Conservation (phyloP, 2,888 invertebrate genomes). For the Mesorhabditis belari region DNA sequence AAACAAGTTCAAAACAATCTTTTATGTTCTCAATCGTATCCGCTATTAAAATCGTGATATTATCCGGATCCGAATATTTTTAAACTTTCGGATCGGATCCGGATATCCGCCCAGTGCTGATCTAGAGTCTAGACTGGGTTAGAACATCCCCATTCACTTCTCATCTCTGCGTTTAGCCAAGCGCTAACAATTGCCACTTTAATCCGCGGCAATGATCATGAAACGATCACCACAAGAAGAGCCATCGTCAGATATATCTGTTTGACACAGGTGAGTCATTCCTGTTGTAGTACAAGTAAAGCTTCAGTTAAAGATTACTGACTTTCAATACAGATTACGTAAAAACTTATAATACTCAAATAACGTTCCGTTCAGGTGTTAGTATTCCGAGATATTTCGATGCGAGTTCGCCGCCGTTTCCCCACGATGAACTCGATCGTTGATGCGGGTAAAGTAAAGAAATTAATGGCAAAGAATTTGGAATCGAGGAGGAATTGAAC, state of each 20-base stretch:
- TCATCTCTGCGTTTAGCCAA: constrained; percentile 12
- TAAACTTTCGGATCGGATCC: background rate
- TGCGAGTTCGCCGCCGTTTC: constrained; percentile 33
- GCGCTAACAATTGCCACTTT: constrained; percentile 27
- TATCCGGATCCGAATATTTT: background rate
- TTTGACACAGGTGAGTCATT: constrained; percentile 16
- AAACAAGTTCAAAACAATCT: no score
- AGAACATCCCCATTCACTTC: background rate
- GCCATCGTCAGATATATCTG: constrained; percentile 30
- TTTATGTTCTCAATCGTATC: no score
- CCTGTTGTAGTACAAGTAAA: no score
- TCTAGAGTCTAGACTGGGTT: no score
- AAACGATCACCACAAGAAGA: constrained; percentile 16
- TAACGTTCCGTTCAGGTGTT: constrained; percentile 38
- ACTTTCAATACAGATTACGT: background rate
- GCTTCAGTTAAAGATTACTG: background rate
- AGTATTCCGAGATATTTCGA: constrained; percentile 41
- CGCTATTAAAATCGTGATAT: background rate
- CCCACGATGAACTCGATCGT: constrained; percentile 34
- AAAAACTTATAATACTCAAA: no score
- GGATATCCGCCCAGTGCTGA: no score
- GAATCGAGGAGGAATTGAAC: background rate
- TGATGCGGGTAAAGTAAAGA: constrained; percentile 21
- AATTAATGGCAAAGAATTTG: no score
- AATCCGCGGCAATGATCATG: constrained; percentile 18